Base-by-base conservation (phyloP, 2,113 vertebrate genomes). In the Dinomys branickii region DNA sequence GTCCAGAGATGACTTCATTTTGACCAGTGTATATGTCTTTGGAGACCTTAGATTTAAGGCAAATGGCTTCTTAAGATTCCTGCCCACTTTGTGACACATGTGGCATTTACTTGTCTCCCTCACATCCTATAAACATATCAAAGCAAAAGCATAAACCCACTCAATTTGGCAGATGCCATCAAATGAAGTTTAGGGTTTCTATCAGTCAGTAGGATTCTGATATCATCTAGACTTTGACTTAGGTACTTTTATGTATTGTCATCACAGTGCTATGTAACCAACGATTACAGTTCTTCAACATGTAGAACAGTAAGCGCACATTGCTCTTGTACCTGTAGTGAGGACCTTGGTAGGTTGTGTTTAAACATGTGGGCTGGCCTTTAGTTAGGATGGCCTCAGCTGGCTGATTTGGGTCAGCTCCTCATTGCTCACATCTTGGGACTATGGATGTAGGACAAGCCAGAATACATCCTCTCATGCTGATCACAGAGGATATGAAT, bases 141-240 rank as follows among this genome's bases (percentile, higher is more conserved):
- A 20, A 87, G 59, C 28, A 86, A 93, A 94, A 87, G 44, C 35
- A 56, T 50, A 71, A 3, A 52, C 20, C 63, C 17, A 73, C 73
- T 85, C 38, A 65, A 9, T 61, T 84, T 92, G 71, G 47, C 47
- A 92, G 26, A 75, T 92, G 12, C 19, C 14, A 20, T 71, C 38
- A 90, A 90, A 52, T 35, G 0, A 56, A 85, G 28, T 81, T 85
- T 26, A 12, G 4, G 26, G 8, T 59, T 92, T 56, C 44, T 41
- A 2, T 86, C 61, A 54, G 38, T 56, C 80, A 77, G 58, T 82
- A 50, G 26, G 13, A 1, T 92, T 80, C 71, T 7, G 58, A 7
- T 50, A 50, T 92, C 52, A 69, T n/a, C 30, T 89, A 75, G 41
- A 88, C 47, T 92, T 94, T 61, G 54, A 28, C 71, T 82, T 69